Evolutionary conservation across 1,140 invertebrate species (phyloP).

Genomic region (Druon quercuslanigerum): DNA sequence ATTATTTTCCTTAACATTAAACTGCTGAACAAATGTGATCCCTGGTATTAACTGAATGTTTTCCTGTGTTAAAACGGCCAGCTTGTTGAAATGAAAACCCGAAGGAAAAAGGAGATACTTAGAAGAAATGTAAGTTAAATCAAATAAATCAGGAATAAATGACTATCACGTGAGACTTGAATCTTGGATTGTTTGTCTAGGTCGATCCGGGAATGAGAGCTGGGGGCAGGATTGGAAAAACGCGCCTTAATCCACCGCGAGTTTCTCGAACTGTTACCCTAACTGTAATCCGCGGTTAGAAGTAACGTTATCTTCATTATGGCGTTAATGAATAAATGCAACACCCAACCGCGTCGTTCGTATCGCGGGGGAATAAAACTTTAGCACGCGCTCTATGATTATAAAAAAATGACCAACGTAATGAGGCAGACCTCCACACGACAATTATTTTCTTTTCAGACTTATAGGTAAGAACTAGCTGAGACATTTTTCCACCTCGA

Average conservation of each 20-base stretch:
- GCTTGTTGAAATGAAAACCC: no score
- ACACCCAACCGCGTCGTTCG: constrained; percentile 19
- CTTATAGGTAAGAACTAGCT: neutral
- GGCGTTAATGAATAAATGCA: constrained; percentile 31
- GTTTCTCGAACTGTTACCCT: constrained; percentile 31
- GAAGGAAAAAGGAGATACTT: no score
- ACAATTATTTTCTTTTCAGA: neutral
- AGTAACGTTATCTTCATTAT: constrained; percentile 31
- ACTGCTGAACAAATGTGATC: no score
- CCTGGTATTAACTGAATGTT: no score
- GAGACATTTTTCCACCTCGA: neutral
- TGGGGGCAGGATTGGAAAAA: constrained; percentile 30
- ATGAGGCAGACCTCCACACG: neutral
- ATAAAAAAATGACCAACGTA: constrained; percentile 5
- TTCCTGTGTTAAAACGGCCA: no score
- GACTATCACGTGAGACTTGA: neutral
- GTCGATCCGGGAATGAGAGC: constrained; percentile 15
- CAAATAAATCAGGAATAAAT: no score
- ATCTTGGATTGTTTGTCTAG: constrained; percentile 27
- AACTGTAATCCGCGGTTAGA: constrained; percentile 31
- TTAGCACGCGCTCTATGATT: constrained; percentile 16
- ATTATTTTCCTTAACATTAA: no score
- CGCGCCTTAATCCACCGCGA: constrained; percentile 17
- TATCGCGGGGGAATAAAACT: constrained; percentile 6
- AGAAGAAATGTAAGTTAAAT: no score